Conservation (phyloP, 2,888 invertebrate species). For the Drosophila melanocephala region DNA sequence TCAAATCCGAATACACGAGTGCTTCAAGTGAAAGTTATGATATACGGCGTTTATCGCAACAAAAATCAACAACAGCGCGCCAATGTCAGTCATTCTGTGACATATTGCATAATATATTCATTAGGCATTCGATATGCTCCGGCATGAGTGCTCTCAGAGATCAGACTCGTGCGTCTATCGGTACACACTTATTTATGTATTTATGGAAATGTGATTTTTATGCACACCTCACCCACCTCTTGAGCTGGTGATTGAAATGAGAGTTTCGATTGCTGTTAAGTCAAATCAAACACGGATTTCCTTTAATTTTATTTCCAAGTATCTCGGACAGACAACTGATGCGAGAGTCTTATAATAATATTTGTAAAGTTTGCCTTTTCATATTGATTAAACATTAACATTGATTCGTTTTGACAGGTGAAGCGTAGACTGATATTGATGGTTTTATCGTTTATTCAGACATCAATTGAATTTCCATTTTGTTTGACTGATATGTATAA, state of each 20-base stretch:
- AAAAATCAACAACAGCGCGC: constrained; percentile 41
- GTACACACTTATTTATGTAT: constrained; percentile 27
- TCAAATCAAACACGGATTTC: constrained; percentile 23
- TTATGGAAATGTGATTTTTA: constrained; percentile 25
- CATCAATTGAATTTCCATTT: constrained; percentile 5
- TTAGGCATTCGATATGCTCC: constrained; percentile 54
- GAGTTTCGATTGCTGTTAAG: constrained; percentile 9
- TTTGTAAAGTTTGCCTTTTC: constrained; percentile 12
- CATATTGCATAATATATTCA: constrained; percentile 47
- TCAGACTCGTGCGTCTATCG: constrained; percentile 17
- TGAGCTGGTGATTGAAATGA: constrained; percentile 51
- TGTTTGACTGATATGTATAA: not conserved
- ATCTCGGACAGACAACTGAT: not conserved
- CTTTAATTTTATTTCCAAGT: constrained; percentile 22
- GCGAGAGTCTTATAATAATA: not conserved
- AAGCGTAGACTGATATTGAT: not conserved
- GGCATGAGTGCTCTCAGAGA: constrained; percentile 34
- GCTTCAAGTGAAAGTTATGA: constrained; percentile 4
- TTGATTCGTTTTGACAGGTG: constrained; percentile 10
- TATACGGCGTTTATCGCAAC: constrained; percentile 21
- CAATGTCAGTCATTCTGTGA: constrained; percentile 38
- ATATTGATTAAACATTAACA: constrained; percentile 31
- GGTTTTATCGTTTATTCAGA: not conserved
- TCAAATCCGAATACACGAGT: not conserved
- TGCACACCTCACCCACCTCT: constrained; percentile 36